phyloP scores from a whole-genome alignment of 1,140 invertebrate genomes.

The Neodiprion fabricii region DNA sequence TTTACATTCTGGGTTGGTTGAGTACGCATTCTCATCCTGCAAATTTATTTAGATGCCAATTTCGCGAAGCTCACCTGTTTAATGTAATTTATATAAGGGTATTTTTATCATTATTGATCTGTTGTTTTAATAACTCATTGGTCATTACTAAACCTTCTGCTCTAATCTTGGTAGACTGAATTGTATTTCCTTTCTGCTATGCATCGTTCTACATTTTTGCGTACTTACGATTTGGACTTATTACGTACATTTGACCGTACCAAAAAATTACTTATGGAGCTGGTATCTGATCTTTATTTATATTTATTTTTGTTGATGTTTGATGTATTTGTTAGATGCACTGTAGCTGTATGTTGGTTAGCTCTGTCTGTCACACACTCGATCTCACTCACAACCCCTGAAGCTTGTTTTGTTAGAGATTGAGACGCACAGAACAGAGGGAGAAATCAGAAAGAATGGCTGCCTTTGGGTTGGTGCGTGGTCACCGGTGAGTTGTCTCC shows the following conservation, averaged over 20 bases:
- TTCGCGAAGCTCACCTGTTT: too few species aligned
- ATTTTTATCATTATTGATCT: not conserved
- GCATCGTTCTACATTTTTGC: slow-evolving; percentile 31
- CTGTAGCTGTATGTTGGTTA: slow-evolving; percentile 64
- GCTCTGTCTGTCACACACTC: slow-evolving; percentile 61
- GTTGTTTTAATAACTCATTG: slow-evolving; percentile 19
- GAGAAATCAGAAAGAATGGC: slow-evolving; percentile 58
- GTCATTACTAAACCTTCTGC: slow-evolving; percentile 36
- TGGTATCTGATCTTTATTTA: slow-evolving; percentile 54
- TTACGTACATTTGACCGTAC: slow-evolving; percentile 31
- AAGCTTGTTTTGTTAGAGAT: slow-evolving; percentile 62
- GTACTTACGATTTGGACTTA: slow-evolving; percentile 34
- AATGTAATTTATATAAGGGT: too few species aligned
- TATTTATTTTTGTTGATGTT: slow-evolving; percentile 62
- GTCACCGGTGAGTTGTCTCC: slow-evolving; percentile 59
- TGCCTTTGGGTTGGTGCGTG: slow-evolving; percentile 61
- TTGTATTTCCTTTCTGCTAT: slow-evolving; percentile 33
- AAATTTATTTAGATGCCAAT: not conserved
- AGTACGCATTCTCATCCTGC: not conserved
- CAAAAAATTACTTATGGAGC: slow-evolving; percentile 43
- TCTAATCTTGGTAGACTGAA: slow-evolving; percentile 28
- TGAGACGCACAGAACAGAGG: slow-evolving; percentile 58
- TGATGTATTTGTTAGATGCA: slow-evolving; percentile 64
- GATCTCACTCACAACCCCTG: slow-evolving; percentile 57
- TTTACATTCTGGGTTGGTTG: too few species aligned